Base-by-base conservation (phyloP, 1,140 invertebrate species). In the Trachymyrmex septentrionalis region DNA sequence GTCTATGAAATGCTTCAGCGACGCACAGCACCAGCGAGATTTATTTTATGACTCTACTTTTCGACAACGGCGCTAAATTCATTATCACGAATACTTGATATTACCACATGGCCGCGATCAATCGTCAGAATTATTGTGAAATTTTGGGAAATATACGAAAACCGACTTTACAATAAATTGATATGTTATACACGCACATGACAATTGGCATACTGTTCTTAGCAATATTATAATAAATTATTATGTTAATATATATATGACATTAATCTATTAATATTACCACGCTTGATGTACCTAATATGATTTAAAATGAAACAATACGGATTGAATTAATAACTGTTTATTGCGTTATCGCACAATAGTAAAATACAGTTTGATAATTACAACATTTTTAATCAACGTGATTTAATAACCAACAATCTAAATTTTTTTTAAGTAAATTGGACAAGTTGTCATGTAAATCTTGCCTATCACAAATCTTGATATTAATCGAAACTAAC, bases 31-130 rank as follows among this genome's bases (percentile, higher is more conserved):
- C 90, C 80, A 57, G 64, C 66, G 67, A 87, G 88, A 92, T 92
- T 92, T 91, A 92, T 92, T 91, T 92, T 82, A 92, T 86, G 78
- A 61, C 87, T 90, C 85, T 91, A 92, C 90, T 92, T 92, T 92
- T 92, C 91, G 91, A 92, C 90, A 90, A 92, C 86, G 87, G 81
- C 1, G 12, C 85, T 87, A 92, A 92, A 92, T 92, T 92, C 90
- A 91, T 92, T 92, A 92, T 90, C 59, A 67, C 84, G 77, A 91
- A 87, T 50, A 89, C 87, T 86, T 87, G 81, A 88, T 86, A 48
- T 59, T 24, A 53, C 19, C 9, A 21, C 87, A 66, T 77, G 86
- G 50, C 67, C 64, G 86, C 80, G 76, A 87, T 88, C 87, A 89
- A 91, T 92, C 87, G 84, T 59, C 48, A 55, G 87, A 72, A 89